Conservation (phyloP, 2,888 invertebrate species). For the Drosophila paranaensis region DNA sequence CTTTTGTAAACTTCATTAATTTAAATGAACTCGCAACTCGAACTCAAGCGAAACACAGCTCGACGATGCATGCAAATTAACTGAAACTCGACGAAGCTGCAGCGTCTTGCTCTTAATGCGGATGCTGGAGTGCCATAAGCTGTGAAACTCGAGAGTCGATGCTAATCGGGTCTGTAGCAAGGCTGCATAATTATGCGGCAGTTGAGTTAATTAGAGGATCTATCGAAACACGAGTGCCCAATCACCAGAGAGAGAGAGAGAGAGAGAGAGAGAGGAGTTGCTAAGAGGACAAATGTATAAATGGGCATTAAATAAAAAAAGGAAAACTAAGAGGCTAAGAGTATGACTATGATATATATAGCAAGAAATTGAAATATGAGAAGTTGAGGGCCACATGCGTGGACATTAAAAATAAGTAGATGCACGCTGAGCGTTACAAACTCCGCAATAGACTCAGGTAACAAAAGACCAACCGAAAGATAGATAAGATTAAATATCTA, state of each 20-base stretch:
- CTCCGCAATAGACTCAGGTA: no score
- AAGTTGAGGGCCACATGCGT: no score
- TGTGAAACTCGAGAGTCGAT: neutral
- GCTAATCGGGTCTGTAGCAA: neutral
- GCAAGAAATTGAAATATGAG: no score
- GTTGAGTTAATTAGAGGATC: neutral
- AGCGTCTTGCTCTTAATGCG: slow-evolving; percentile 7
- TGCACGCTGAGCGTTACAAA: no score
- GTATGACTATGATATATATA: no score
- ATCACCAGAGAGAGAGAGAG: neutral
- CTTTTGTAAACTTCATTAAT: slow-evolving; percentile 61
- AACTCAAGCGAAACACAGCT: slow-evolving; percentile 33
- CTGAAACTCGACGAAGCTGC: slow-evolving; percentile 29
- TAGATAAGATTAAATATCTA: no score
- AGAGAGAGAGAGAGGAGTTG: no score
- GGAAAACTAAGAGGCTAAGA: no score
- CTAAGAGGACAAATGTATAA: no score
- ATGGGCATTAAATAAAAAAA: no score
- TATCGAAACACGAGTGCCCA: neutral
- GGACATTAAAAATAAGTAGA: no score
- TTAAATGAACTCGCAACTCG: slow-evolving; percentile 61
- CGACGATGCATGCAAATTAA: slow-evolving; percentile 57
- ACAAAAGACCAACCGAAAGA: no score
- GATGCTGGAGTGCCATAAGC: neutral
- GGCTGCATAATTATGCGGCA: neutral